A percentile compares a stretch with the other conserved stretches of the same genome.
Evolutionary conservation across 2,888 invertebrate species (phyloP).

Genomic region (Apocheima hispidaria): DNA sequence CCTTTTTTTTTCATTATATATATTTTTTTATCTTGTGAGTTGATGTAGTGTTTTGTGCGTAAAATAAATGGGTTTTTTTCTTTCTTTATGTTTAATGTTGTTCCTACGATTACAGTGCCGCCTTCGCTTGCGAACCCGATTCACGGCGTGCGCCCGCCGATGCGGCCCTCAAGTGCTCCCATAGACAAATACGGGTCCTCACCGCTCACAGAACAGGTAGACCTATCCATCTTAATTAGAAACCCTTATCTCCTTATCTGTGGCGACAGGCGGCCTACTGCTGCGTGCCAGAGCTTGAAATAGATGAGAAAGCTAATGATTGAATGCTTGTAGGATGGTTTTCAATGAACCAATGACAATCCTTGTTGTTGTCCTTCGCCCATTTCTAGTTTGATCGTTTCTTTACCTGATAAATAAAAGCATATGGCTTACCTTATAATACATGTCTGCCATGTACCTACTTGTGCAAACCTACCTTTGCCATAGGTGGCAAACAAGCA

Average conservation of each 20-base stretch:
- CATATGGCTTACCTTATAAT: no score
- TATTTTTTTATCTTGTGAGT: no score
- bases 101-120: conserved; percentile 79
- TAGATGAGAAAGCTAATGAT: conserved; percentile 30
- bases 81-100: no score
- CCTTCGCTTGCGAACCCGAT: conserved; percentile 84
- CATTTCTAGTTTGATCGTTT: background rate
- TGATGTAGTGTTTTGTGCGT: no score
- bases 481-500: no score
- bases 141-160: conserved; percentile 85
- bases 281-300: conserved; percentile 32
- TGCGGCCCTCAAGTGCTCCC: conserved; percentile 64
- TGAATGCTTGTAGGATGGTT: conserved; percentile 2
- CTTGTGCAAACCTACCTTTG: no score
- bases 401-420: background rate
- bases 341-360: background rate
- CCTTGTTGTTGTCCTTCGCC: background rate
- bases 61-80: no score
- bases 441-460: no score
- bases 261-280: conserved; percentile 36
- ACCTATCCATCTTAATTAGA: conserved; percentile 65
- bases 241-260: conserved; percentile 58
- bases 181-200: conserved; percentile 66
- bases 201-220: conserved; percentile 73
- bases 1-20: no score